Conservation (phyloP, 2,113 vertebrate genomes). For the Hymenochirus boettgeri region DNA sequence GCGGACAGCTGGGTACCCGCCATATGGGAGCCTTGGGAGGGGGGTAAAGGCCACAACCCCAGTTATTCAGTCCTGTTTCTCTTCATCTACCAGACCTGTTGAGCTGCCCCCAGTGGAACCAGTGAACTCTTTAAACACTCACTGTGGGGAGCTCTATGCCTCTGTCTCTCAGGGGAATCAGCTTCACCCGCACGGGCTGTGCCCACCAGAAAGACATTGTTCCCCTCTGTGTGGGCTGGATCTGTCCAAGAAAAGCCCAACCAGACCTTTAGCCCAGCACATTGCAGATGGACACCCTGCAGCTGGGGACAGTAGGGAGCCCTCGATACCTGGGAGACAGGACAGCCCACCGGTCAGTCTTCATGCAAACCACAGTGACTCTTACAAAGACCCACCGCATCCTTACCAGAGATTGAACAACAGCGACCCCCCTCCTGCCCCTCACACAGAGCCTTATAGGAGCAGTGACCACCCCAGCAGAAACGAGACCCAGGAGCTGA, state of each 20-base stretch:
- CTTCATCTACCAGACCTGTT: conserved; percentile 59
- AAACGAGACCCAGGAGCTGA: conserved; percentile 62
- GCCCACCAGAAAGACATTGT: conserved; percentile 75
- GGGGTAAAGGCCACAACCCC: conserved; percentile 81
- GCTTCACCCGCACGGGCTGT: conserved; percentile 65
- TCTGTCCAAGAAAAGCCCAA: conserved; percentile 94
- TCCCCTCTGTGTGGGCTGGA: conserved; percentile 90
- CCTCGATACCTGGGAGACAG: conserved; percentile 60
- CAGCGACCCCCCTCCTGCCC: conserved; percentile 59
- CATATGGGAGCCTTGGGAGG: conserved; percentile 73
- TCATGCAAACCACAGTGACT: conserved; percentile 59
- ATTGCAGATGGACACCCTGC: conserved; percentile 58
- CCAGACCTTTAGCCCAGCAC: conserved; percentile 61
- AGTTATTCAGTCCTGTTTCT: conserved; percentile 89
- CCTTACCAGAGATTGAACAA: conserved; percentile 47
- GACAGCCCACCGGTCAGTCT: conserved; percentile 64
- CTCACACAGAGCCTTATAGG: conserved; percentile 57
- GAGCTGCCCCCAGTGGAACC: conserved; percentile 62
- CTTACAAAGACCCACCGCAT: conserved; percentile 66
- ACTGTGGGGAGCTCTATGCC: conserved; percentile 85
- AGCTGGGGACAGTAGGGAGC: conserved; percentile 55
- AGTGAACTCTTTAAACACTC: conserved; percentile 71
- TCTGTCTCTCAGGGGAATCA: conserved; percentile 72
- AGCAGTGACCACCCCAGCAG: conserved; percentile 74
- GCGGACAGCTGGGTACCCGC: conserved; percentile 71